Base-by-base conservation (phyloP, 2,888 invertebrate species). In the Noctua pronuba region DNA sequence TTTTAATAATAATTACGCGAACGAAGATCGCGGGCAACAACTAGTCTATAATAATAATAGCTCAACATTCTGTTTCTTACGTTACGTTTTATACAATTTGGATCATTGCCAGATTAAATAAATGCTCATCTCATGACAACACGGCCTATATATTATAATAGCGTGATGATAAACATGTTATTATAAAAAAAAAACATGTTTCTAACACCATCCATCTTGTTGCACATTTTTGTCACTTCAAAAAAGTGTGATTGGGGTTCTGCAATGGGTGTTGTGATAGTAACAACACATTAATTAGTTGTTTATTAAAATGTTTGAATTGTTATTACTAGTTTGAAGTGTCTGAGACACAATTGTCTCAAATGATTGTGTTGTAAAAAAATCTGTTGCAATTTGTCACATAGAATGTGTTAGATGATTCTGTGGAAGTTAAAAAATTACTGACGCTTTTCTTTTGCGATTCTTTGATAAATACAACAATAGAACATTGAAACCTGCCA, bases 21-120 rank as follows among this genome's bases (percentile, higher is more conserved):
- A 41, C 41, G 11, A 41, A 41, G 41, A 1, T 41, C 41, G 41
- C 41, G 41, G 41, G 11, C 10, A 41, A 41, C 41, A 10, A 10
- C 41, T 41, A 41, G 41, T 41, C 41, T 41, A 11, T 46, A 46
- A 52, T 69, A 64, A 55, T 66, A 79, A 67, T 71, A 66, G 38
- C 60, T 1, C 24, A 60, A 80, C 58, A 70, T 84, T 82, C 55
- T 67, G 38, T 73, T 52, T 81, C 72, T 66, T 35, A 38, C n/a
- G 78, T 77, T 49, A 73, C 78, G 74, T 82, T 77, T 52, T 62
- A 65, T 62, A 66, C n/a, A 58, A 64, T 62, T 86, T 90, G 91
- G 90, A 86, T 41, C 10, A 44, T 46, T 62, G 90, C 91, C 91
- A 91, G 72, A 77, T 71, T 62, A 62, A 65, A 78, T 55, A 73